Conservation (phyloP, 2,113 vertebrate species). For the Syngnathus floridae region DNA sequence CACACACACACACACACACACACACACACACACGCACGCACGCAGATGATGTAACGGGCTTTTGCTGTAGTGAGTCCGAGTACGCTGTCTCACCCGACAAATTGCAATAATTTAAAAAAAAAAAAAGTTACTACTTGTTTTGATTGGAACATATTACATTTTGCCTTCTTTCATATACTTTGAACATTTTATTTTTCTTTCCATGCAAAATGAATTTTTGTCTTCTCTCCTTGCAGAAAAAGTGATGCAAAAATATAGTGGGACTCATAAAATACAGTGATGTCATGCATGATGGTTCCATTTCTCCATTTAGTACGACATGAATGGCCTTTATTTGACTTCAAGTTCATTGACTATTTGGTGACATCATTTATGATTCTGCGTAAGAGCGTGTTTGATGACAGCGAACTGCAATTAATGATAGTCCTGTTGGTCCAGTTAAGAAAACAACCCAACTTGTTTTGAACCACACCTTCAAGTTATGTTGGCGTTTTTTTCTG, state of each 20-base stretch:
- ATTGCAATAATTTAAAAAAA: not conserved
- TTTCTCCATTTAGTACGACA: too few relatives aligned
- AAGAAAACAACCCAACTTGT: not conserved
- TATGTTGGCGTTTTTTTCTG: not conserved
- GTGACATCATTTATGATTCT: not conserved
- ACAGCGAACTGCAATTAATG: not conserved
- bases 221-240: not conserved
- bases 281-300: not conserved
- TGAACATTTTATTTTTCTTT: too few relatives aligned
- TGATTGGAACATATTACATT: not conserved
- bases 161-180: too few relatives aligned
- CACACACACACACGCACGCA: conserved; percentile 17
- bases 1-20: conserved; percentile 15
- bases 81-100: not conserved
- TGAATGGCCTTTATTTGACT: not conserved
- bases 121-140: not conserved
- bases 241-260: not conserved
- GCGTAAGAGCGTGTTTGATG: too few relatives aligned
- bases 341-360: not conserved
- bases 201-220: too few relatives aligned
- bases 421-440: not conserved
- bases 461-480: not conserved
- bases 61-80: not conserved
- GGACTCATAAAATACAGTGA: not conserved
- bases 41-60: conserved; percentile 14